Base-by-base conservation (phyloP, 2,113 vertebrate genomes). In the Bambusicola thoracicus region DNA sequence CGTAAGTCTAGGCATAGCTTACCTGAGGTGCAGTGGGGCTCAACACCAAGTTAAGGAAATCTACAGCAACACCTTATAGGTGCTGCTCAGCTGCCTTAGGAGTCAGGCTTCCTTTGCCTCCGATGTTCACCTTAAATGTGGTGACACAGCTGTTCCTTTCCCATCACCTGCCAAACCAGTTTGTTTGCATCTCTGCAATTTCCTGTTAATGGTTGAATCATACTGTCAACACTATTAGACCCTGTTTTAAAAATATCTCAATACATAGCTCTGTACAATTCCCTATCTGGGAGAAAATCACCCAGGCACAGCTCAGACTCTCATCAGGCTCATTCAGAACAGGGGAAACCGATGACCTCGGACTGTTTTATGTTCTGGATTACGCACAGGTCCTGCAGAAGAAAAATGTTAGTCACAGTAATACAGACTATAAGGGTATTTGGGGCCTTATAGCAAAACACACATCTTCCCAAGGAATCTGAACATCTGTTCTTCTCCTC, bases 191-290 rank as follows among this genome's bases (percentile, higher is more conserved):
- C 32, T 53, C 46, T 69, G 36, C 41, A 41, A 38, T 62, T 90
- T 80, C 44, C 53, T 56, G 75, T 94, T 91, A 91, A 90, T 90
- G 81, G 87, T 6, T 85, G 41, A 69, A 27, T 49, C 49, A 62
- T 40, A 32, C 27, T 73, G 40, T 48, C 73, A 65, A 27, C 17
- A 6, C 18, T 34, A 32, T 11, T 80, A 62, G 40, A 51, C 40
- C 16, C 13, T 25, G 19, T 17, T 38, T 81, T 70, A 68, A 65
- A 89, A 30, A 13, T 34, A 66, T 2, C 51, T 8, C 13, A 22
- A 65, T 30, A 41, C 16, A 68, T 17, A 76, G 4, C 22, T 41
- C 43, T 34, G 3, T 55, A 1, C 20, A 68, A 87, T 56, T 85
- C 29, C 44, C n/a, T 59, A 67, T 81, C 12, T 58, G 36, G 25